A percentile compares a stretch with the other conserved stretches of the same genome.
These are phyloP conservation scores for Brenthis hecate DNA, from an alignment of 2,888 invertebrate genomes.

Conservation along the genomic window DNA sequence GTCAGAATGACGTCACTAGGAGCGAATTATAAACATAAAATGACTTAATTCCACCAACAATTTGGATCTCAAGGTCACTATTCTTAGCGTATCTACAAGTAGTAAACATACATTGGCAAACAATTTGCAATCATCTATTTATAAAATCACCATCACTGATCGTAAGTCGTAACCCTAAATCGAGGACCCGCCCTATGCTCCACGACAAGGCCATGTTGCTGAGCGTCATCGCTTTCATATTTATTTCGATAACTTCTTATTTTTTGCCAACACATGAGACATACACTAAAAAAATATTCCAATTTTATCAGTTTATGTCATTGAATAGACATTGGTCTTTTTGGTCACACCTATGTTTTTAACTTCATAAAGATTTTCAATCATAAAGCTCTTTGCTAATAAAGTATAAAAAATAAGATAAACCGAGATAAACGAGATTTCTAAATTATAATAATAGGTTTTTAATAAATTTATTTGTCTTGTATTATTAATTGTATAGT, in stretches of 20 bases:
- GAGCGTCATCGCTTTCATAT: slow-evolving; percentile 36
- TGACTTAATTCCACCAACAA: slow-evolving; percentile 66
- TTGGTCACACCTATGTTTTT: slow-evolving; percentile 15
- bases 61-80: slow-evolving; percentile 73
- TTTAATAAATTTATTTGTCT: too few species aligned
- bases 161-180: slow-evolving; percentile 51
- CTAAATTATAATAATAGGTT: too few species aligned
- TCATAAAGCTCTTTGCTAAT: neutral
- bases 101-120: slow-evolving; percentile 72
- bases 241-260: slow-evolving; percentile 15
- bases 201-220: slow-evolving; percentile 46
- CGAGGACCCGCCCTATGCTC: slow-evolving; percentile 66
- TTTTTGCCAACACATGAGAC: slow-evolving; percentile 7
- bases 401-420: too few species aligned
- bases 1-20: slow-evolving; percentile 75
- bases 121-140: slow-evolving; percentile 67
- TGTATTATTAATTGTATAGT: too few species aligned
- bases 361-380: neutral
- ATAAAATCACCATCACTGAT: slow-evolving; percentile 60
- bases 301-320: slow-evolving; percentile 22
- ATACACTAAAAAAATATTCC: slow-evolving; percentile 4
- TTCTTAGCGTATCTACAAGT: slow-evolving; percentile 60
- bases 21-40: slow-evolving; percentile 77
- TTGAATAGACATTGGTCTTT: slow-evolving; percentile 15
- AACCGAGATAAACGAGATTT: too few species aligned